Conservation (phyloP, 2,113 vertebrate species). For the Menidia beryllina region DNA sequence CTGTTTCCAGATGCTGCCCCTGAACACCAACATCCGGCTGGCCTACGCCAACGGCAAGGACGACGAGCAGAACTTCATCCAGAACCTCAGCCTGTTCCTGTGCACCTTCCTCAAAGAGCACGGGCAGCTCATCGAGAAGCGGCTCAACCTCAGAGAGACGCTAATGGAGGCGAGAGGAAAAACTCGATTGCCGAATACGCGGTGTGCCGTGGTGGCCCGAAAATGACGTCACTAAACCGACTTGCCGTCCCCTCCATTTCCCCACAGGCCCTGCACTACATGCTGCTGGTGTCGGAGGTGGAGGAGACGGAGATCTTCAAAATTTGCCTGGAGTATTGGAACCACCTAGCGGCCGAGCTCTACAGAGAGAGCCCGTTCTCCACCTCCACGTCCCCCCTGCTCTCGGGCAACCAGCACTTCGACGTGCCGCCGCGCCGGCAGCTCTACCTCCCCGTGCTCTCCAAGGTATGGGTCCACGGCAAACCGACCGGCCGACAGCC, state of each 20-base stretch:
- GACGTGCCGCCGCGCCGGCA: constrained; percentile 97
- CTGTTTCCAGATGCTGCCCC: constrained; percentile 92
- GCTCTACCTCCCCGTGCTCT: constrained; percentile 95
- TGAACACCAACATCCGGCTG: constrained; percentile 98
- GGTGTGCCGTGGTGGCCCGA: background rate
- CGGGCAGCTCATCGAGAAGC: constrained; percentile 95
- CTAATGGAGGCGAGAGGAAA: constrained; percentile 92
- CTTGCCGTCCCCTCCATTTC: background rate
- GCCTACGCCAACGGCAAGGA: constrained; percentile 98
- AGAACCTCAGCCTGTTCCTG: constrained; percentile 98
- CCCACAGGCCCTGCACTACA: constrained; percentile 95
- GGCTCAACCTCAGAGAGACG: constrained; percentile 95
- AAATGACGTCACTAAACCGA: background rate
- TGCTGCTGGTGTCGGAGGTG: constrained; percentile 98
- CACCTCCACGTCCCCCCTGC: constrained; percentile 92
- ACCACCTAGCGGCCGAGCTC: constrained; percentile 96
- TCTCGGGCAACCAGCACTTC: constrained; percentile 96
- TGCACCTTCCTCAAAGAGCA: constrained; percentile 99
- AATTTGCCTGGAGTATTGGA: constrained; percentile 99
- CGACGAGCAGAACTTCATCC: constrained; percentile 99
- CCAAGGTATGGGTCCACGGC: no score
- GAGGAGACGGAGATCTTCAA: constrained; percentile 99
- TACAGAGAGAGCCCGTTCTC: constrained; percentile 98
- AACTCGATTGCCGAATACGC: no score
- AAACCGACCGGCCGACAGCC: no score